These are phyloP conservation scores for Ornithoptera priamus DNA, from an alignment of 2,888 invertebrate species.

Conservation along the genomic window DNA sequence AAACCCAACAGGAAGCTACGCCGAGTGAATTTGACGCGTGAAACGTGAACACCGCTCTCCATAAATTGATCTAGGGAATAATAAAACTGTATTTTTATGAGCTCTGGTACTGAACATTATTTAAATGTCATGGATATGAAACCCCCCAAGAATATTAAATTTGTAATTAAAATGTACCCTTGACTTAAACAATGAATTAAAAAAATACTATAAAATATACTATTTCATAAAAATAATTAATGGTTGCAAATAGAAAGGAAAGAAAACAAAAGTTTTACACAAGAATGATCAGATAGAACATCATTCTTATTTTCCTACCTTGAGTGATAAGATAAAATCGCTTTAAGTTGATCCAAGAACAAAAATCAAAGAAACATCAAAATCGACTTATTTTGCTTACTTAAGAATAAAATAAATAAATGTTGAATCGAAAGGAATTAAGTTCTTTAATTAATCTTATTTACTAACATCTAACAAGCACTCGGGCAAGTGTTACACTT, in stretches of 20 bases:
- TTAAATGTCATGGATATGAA: not conserved
- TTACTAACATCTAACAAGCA: not conserved
- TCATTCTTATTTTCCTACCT: too few species aligned
- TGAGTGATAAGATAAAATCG: too few species aligned
- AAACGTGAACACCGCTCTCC: slow-evolving; percentile 19
- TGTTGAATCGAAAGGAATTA: too few species aligned
- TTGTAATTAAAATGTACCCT: not conserved
- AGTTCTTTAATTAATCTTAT: not conserved
- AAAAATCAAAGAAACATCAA: too few species aligned
- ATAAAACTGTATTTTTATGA: slow-evolving; percentile 17
- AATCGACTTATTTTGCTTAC: not conserved
- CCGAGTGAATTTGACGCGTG: slow-evolving; percentile 30
- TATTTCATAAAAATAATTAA: too few species aligned
- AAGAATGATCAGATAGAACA: too few species aligned
- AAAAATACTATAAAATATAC: too few species aligned
- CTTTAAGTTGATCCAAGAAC: too few species aligned
- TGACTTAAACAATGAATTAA: too few species aligned
- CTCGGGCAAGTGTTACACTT: not conserved
- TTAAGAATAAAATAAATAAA: not conserved
- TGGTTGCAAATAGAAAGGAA: too few species aligned
- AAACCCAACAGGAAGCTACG: slow-evolving; percentile 28
- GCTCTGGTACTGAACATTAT: not conserved
- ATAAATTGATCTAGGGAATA: slow-evolving; percentile 25
- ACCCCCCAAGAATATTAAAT: not conserved
- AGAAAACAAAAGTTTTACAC: too few species aligned